Evolutionary conservation across 2,113 vertebrate genomes (phyloP).

Genomic region (Nicator chloris): DNA sequence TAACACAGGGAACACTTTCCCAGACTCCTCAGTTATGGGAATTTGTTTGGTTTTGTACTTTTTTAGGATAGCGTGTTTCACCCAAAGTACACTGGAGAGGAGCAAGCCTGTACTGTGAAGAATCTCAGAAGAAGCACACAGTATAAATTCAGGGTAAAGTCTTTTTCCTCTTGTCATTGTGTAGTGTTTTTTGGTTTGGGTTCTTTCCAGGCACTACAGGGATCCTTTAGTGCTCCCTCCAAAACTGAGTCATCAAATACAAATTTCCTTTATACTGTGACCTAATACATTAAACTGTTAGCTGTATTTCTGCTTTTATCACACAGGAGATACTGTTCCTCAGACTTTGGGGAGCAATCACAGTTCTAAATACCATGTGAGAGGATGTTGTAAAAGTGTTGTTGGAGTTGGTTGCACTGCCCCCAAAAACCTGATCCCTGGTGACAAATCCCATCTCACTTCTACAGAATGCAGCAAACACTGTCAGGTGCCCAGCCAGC

Average conservation of each 20-base stretch:
- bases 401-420: accelerated
- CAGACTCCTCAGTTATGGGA: neutral
- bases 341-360: neutral
- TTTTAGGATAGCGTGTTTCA: conserved; percentile 91
- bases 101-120: conserved; percentile 95
- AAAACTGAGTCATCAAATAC: neutral
- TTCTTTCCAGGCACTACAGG: neutral
- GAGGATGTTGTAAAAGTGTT: neutral
- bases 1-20: neutral
- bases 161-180: neutral
- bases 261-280: neutral
- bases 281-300: neutral
- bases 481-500: neutral
- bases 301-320: neutral
- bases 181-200: neutral
- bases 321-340: neutral
- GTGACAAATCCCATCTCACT: neutral
- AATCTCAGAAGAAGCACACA: conserved; percentile 95
- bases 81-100: conserved; percentile 96
- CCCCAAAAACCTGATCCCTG: neutral
- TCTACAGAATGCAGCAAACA: neutral
- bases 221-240: neutral
- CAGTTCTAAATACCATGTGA: neutral
- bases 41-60: neutral
- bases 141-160: conserved; percentile 97